Base-by-base conservation (phyloP, 2,888 invertebrate genomes). In the Muschampia plurimacula region DNA sequence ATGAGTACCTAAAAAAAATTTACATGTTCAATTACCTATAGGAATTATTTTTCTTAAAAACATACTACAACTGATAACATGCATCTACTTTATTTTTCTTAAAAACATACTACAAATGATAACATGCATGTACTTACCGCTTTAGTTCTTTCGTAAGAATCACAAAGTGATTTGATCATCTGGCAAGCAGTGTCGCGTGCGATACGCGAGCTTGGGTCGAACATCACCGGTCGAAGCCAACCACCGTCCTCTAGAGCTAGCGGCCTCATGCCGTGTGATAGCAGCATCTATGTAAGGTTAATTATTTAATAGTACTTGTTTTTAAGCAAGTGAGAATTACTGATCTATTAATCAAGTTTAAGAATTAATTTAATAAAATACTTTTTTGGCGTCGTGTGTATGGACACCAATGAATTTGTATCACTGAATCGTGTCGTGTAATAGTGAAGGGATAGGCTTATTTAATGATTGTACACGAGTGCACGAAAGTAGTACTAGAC, bases 191-290 rank as follows among this genome's bases (percentile, higher is more conserved):
- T 96, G 88, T 98, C 97, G 36, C 99, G 95, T 0, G 98, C 98
- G 76, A 98, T 96, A 67, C 98, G 96, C 0, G 98, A 99, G 85
- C 98, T 98, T 0, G 98, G 96, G 91, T 98, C 98, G 89, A 99
- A 99, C 81, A 99, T 95, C 8, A 99, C 97, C n/a, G 97, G 97
- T 78, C 98, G 97, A 74, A 99, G 93, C 99, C 99, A 99, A 0
- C 97, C 96, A 57, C 96, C 96, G 79, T 96, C 96, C 62, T 96
- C 95, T 28, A 97, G 88, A 36, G 95, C 95, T 66, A 97, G 86
- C 0, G 95, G 95, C 1, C 95, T 94, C 80, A 95, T 94, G 63
- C 95, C 95, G 76, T 93, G 90, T 0, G 93, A 92, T 57, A 93
- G 76, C 87, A 95, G 74, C 79, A 89, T 84, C 95, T 93, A 80